Percentiles rank a stretch among this genome's conserved stretches.
These are phyloP conservation scores for Tineola bisselliella DNA, from an alignment of 2,888 invertebrate species.

Conservation along the genomic window DNA sequence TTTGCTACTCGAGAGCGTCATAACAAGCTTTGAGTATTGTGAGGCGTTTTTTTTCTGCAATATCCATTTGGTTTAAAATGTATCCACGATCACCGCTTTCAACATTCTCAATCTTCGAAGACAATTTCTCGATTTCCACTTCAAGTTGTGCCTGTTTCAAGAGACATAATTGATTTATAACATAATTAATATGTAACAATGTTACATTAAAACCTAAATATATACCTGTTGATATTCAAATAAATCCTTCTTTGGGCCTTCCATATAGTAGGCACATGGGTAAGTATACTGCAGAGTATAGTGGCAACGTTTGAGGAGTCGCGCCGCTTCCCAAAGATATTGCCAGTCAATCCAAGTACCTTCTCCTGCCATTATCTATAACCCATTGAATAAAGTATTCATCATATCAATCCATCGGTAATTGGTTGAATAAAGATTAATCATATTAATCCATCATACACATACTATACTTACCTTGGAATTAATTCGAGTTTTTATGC, in stretches of 20 bases:
- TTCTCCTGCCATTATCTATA: constrained; percentile 86
- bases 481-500: constrained; percentile 89
- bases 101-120: constrained; percentile 98
- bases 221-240: constrained; percentile 79
- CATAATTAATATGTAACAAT: not conserved
- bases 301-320: constrained; percentile 92
- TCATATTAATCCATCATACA: too few species aligned
- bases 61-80: constrained; percentile 99
- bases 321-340: constrained; percentile 93
- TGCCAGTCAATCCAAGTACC: constrained; percentile 99
- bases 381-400: not conserved
- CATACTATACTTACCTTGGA: constrained; percentile 75
- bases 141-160: constrained; percentile 91
- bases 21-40: constrained; percentile 83
- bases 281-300: constrained; percentile 99
- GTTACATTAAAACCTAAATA: not conserved
- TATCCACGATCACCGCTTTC: constrained; percentile 97
- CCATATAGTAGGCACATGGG: constrained; percentile 99
- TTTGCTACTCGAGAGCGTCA: constrained; percentile 49
- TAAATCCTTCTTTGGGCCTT: constrained; percentile 92
- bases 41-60: constrained; percentile 95
- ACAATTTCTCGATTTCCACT: constrained; percentile 98
- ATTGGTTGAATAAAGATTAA: too few species aligned
- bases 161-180: constrained; percentile 22
- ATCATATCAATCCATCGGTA: too few species aligned